Evolutionary conservation across 2,113 vertebrate species (phyloP).

Genomic region (Dipodomys merriami): DNA sequence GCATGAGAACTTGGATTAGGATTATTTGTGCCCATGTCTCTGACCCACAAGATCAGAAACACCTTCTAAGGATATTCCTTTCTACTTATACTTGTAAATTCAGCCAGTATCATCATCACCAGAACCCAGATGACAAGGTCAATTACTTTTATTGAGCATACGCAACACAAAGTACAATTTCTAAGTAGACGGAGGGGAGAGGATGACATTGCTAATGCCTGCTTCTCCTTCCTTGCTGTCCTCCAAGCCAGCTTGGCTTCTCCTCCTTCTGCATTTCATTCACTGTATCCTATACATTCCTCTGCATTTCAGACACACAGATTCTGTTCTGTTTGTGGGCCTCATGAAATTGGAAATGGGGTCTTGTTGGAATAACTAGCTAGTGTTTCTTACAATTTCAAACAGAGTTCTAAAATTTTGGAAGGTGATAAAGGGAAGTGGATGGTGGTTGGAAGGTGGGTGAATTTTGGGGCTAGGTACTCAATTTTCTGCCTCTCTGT

Average conservation of each 20-base stretch:
- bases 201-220: background rate
- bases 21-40: background rate
- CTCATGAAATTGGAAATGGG: background rate
- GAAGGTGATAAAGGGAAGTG: background rate
- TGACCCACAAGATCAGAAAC: background rate
- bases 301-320: background rate
- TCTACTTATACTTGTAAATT: constrained; percentile 31
- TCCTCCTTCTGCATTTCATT: background rate
- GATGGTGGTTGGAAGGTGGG: background rate
- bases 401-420: background rate
- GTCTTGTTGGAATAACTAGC: background rate
- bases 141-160: background rate
- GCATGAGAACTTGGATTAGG: background rate
- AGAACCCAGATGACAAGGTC: background rate
- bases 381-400: background rate
- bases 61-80: background rate
- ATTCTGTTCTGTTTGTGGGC: background rate
- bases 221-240: background rate
- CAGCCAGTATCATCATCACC: background rate
- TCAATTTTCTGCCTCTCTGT: background rate
- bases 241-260: background rate
- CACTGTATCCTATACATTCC: background rate
- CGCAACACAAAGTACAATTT: background rate
- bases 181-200: background rate
- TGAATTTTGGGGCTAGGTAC: background rate